Conservation (phyloP, 2,113 vertebrate species). For the Epinephelus fuscoguttatus region DNA sequence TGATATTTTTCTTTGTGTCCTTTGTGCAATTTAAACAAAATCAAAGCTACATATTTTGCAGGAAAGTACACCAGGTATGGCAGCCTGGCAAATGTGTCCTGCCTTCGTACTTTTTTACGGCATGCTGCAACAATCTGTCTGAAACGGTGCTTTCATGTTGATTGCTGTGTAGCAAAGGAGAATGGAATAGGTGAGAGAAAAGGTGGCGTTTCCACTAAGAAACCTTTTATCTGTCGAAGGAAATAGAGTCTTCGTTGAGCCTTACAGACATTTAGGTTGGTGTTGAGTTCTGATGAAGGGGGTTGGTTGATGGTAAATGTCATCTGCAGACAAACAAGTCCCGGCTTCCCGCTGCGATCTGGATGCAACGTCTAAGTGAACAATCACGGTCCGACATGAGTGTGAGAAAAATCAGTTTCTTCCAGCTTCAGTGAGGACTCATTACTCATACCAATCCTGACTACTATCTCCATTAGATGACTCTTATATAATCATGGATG, state of each 20-base stretch:
- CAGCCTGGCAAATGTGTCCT: too few species aligned
- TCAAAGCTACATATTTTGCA: too few species aligned
- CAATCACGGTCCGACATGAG: not conserved
- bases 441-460: not conserved
- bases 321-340: constrained; percentile 17
- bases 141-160: not conserved
- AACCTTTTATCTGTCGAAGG: not conserved
- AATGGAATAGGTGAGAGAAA: not conserved
- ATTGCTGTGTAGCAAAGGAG: not conserved
- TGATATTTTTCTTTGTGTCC: too few species aligned
- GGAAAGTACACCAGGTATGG: too few species aligned
- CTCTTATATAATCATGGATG: not conserved
- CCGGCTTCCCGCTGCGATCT: not conserved
- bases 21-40: too few species aligned
- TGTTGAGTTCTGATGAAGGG: not conserved
- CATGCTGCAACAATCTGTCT: not conserved
- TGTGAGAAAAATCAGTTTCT: not conserved
- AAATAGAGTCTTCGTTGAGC: not conserved
- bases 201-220: not conserved
- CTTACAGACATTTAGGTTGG: not conserved
- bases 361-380: not conserved
- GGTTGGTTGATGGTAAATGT: constrained; percentile 23
- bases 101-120: not conserved
- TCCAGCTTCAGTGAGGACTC: not conserved
- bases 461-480: not conserved